Conservation (phyloP, 2,888 invertebrate genomes). For the Drosophila kokeensis region DNA sequence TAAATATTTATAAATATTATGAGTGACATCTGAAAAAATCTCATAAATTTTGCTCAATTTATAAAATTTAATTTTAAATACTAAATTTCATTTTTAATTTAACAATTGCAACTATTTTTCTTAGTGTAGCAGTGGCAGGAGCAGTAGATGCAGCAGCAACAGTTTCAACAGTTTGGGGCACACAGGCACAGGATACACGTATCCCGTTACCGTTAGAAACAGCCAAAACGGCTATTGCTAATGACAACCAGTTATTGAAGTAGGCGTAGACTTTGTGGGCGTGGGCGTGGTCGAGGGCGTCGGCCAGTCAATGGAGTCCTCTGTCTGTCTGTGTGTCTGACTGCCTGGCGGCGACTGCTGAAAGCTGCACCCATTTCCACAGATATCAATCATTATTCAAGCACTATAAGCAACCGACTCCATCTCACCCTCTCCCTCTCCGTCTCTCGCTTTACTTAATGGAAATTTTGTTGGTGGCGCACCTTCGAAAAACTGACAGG, state of each 20-base stretch:
- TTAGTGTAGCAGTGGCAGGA: constrained; percentile 3
- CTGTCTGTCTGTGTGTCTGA: constrained; percentile 1
- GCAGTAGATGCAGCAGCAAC: not conserved
- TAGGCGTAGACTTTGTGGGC: not conserved
- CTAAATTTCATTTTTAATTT: not conserved
- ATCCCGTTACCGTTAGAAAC: constrained; percentile 46
- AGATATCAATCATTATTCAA: constrained; percentile 70
- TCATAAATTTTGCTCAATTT: not conserved
- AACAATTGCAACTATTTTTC: not conserved
- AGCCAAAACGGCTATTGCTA: constrained; percentile 62
- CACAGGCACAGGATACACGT: constrained; percentile 6
- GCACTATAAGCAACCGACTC: constrained; percentile 3
- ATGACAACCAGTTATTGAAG: constrained; percentile 57
- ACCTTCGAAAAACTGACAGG: constrained; percentile 14
- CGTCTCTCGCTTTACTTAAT: constrained; percentile 12
- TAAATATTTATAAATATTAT: not conserved
- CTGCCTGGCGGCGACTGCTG: constrained; percentile 9
- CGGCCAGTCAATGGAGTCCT: constrained; percentile 3
- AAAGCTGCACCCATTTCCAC: constrained; percentile 53
- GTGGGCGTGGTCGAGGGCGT: not conserved
- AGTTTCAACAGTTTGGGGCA: constrained; percentile 3
- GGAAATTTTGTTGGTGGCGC: constrained; percentile 39
- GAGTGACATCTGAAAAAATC: not conserved
- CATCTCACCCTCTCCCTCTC: not conserved
- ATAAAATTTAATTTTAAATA: not conserved